Conservation (phyloP, 1,140 invertebrate genomes). For the Penaeus japonicus region DNA sequence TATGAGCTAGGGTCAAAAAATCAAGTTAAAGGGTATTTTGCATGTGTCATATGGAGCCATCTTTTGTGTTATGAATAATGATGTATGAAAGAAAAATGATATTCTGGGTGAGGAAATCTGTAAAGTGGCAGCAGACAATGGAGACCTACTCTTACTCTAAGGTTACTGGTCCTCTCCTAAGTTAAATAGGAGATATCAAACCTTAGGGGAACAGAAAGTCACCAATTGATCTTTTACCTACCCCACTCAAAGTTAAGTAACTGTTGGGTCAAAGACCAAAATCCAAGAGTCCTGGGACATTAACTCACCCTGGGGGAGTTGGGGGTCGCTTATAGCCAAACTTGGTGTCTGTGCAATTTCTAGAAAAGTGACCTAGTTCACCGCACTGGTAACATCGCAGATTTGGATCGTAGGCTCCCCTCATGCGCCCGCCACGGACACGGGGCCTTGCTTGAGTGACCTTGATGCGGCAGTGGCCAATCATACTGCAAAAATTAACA, state of each 20-base stretch:
- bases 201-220: conserved; percentile 11
- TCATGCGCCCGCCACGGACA: conserved; percentile 63
- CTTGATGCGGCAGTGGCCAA: conserved; percentile 64
- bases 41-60: conserved; percentile 24
- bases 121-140: no score
- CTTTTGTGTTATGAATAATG: conserved; percentile 10
- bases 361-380: conserved; percentile 72
- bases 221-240: conserved; percentile 47
- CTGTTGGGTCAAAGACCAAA: conserved; percentile 10
- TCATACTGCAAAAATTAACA: conserved; percentile 56
- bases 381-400: conserved; percentile 75
- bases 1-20: not conserved
- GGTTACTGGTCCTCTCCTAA: conserved; percentile 13
- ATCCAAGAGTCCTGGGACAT: not conserved
- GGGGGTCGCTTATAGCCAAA: conserved; percentile 62
- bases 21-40: not conserved
- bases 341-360: conserved; percentile 69
- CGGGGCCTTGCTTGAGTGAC: conserved; percentile 65
- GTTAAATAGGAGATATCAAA: not conserved
- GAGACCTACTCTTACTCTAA: not conserved
- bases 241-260: conserved; percentile 23
- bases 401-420: conserved; percentile 67
- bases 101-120: not conserved
- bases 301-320: conserved; percentile 58
- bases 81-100: conserved; percentile 9